Evolutionary conservation across 2,888 invertebrate species (phyloP).

Genomic region (Siphlonurus alternatus): DNA sequence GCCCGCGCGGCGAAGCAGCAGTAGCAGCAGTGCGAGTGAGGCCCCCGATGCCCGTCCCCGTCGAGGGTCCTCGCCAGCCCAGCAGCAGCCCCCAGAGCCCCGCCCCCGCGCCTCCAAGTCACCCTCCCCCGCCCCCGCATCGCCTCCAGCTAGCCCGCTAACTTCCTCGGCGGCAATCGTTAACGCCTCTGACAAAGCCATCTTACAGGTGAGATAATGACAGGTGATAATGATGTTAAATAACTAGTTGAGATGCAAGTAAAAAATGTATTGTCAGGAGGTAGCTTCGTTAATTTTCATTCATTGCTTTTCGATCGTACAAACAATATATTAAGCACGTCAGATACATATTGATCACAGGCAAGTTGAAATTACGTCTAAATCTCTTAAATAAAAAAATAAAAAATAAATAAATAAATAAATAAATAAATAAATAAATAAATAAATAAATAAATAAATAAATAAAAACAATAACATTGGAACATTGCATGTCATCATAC

Average conservation of each 20-base stretch:
- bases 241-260: no score
- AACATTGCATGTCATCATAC: no score
- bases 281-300: not conserved
- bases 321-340: no score
- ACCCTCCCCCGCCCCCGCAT: not conserved
- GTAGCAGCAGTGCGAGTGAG: not conserved
- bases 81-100: not conserved
- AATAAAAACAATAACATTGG: no score
- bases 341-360: no score
- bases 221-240: no score
- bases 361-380: no score
- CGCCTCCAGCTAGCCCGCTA: not conserved
- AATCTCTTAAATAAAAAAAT: not conserved
- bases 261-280: not conserved
- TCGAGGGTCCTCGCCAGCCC: not conserved
- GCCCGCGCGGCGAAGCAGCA: no score
- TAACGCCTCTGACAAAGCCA: not conserved
- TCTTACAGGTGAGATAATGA: not conserved
- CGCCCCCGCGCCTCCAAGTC: not conserved
- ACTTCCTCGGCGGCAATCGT: not conserved
- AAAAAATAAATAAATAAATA: no score
- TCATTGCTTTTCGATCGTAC: no score
- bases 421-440: no score
- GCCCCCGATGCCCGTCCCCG: not conserved
- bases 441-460: no score